Evolutionary conservation across 2,888 invertebrate species (phyloP), one percentile per base, ranked within the genome.

Genomic region (Blastobasis lacticolella): DNA sequence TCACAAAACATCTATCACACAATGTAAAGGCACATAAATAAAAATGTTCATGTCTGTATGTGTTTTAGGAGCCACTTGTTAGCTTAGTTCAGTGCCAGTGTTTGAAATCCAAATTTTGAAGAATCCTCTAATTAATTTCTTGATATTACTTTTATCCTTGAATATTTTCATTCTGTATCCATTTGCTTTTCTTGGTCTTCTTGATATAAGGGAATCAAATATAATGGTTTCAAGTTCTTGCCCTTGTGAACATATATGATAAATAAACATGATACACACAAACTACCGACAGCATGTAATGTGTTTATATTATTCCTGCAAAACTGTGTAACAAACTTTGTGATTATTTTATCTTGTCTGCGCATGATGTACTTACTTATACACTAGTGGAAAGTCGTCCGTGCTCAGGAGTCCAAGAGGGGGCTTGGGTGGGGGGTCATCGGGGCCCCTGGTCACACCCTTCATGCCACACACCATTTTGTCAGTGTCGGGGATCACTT

Each of bases 391-490:
- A 73, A 95, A 92, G 86, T 95, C 94, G 59, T 94, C 94, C 36
- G 92, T 90, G 88, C 92, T 93, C 75, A 97, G 94, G 54, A 96
- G 91, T 61, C 97, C 97, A 60, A 96, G 90, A 57, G 94, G 91
- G 57, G 93, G 91, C 78, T 92, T 92, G 65, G 92, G 91, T 61
- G 91, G 91, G 54, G 94, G 92, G 70, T 92, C 92, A 67, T 92
- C 91, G 37, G 93, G 90, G 57, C 90, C 90, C 68, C 93, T 90
- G 63, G 93, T 91, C 62, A 92, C 89, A 57, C 94, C 94, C 83
- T 95, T 93, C 94, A 96, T 95, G 78, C 95, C 95, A 78, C 94
- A 92, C 66, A 94, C 93, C 89, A 96, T 92, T 89, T 95, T 95
- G 87, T 95, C 95, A 51, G 94, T 93, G 78, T 95, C 95, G 47